These are phyloP conservation scores for Antitype chi DNA, from an alignment of 2,888 invertebrate genomes.

Conservation along the genomic window DNA sequence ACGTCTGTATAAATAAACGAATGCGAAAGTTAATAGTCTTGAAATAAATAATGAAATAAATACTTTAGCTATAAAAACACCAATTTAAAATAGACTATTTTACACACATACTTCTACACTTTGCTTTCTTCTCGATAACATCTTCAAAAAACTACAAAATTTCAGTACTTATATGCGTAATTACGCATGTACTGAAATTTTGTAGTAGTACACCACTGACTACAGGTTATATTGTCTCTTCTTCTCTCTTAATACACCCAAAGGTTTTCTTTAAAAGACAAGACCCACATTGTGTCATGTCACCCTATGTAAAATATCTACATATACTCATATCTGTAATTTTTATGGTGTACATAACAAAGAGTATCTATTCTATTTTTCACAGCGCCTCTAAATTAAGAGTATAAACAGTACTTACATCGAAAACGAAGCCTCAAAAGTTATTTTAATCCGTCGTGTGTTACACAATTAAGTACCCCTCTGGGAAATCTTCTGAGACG, in stretches of 20 bases:
- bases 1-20: slow-evolving; percentile 6
- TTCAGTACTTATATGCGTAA: too few species aligned
- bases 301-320: not conserved
- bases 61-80: not conserved
- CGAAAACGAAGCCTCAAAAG: slow-evolving; percentile 41
- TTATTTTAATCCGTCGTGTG: slow-evolving; percentile 21
- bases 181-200: not conserved
- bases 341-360: not conserved
- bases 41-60: slow-evolving; percentile 17
- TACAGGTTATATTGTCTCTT: too few species aligned
- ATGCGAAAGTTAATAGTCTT: slow-evolving; percentile 12
- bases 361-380: too few species aligned
- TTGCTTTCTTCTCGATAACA: not conserved
- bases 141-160: too few species aligned
- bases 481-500: not conserved
- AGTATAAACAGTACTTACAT: not conserved
- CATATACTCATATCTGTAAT: not conserved
- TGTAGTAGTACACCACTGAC: not conserved
- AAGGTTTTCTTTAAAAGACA: not conserved
- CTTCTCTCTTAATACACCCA: not conserved
- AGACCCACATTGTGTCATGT: not conserved
- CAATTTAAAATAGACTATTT: slow-evolving; percentile 5
- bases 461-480: too few species aligned
- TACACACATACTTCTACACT: not conserved
- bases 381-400: not conserved